Evolutionary conservation across 1,140 invertebrate species (phyloP).

Genomic region (Dreissena rostriformis): DNA sequence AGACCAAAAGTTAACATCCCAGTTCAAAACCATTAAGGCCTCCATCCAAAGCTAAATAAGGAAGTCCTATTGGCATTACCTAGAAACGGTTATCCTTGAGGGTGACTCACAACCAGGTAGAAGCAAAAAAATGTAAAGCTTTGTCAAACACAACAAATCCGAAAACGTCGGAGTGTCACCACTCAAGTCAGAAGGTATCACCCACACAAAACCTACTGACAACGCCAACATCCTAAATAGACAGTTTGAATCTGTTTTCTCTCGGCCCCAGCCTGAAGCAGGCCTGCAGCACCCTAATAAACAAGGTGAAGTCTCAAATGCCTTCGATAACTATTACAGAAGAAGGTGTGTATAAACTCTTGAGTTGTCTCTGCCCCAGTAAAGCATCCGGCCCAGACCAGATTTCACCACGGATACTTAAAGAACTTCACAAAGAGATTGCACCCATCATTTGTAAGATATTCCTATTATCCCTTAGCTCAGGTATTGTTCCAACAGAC

Average conservation of each 20-base stretch:
- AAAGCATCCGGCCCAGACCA: conserved; percentile 51
- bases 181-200: not conserved
- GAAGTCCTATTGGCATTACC: conserved; percentile 1
- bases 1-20: not conserved
- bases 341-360: conserved; percentile 22
- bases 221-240: conserved; percentile 39
- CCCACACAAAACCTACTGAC: conserved; percentile 8
- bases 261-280: conserved; percentile 21
- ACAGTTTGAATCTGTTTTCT: conserved; percentile 46
- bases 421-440: conserved; percentile 39
- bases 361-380: conserved; percentile 18
- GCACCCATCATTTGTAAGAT: conserved; percentile 22
- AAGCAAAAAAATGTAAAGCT: not conserved
- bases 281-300: conserved; percentile 9
- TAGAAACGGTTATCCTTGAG: not conserved
- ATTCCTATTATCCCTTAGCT: conserved; percentile 31
- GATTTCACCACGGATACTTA: conserved; percentile 31
- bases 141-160: conserved; percentile 5
- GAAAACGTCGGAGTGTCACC: not conserved
- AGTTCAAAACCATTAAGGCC: not conserved
- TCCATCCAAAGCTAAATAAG: not conserved
- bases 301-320: not conserved
- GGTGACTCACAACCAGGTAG: conserved; percentile 12
- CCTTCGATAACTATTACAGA: conserved; percentile 11
- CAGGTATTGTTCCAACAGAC: conserved; percentile 40